A percentile compares a stretch with the other conserved stretches of the same genome.
phyloP scores from a whole-genome alignment of 2,888 invertebrate genomes.

The Latheticus oryzae region DNA sequence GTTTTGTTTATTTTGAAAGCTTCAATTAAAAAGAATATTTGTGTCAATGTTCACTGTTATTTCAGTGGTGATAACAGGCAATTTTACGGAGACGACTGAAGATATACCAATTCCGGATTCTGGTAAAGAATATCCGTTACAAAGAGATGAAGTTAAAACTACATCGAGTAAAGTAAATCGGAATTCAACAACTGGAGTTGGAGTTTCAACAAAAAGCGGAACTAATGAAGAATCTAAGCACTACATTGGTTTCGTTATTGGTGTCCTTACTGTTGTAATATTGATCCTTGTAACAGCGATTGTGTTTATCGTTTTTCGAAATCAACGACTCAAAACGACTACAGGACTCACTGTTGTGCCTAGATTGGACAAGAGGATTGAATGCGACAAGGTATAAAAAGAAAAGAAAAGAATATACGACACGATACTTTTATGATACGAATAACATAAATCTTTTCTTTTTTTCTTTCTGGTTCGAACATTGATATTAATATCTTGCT shows the following conservation, averaged over 20 bases:
- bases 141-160: conserved; percentile 76
- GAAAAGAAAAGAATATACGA: no score
- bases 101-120: conserved; percentile 52
- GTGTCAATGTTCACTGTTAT: no score
- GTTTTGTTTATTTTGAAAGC: conserved; percentile 52
- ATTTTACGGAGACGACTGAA: conserved; percentile 74
- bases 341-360: conserved; percentile 53
- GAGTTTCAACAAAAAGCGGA: conserved; percentile 43
- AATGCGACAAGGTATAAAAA: conserved; percentile 58
- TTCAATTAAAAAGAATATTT: no score
- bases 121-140: conserved; percentile 73
- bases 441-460: conserved; percentile 6
- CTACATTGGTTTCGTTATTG: conserved; percentile 76
- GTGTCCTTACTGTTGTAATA: conserved; percentile 78
- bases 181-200: conserved; percentile 43
- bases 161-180: conserved; percentile 64
- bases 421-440: conserved; percentile 15
- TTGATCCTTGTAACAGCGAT: conserved; percentile 77
- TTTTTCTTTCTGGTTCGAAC: no score
- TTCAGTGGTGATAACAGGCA: conserved; percentile 71
- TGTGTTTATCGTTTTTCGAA: conserved; percentile 76
- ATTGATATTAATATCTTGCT: no score
- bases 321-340: conserved; percentile 69
- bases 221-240: conserved; percentile 70
- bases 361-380: conserved; percentile 64